These are phyloP conservation scores for Synanthedon vespiformis DNA, from an alignment of 2,888 invertebrate genomes.

Conservation along the genomic window DNA sequence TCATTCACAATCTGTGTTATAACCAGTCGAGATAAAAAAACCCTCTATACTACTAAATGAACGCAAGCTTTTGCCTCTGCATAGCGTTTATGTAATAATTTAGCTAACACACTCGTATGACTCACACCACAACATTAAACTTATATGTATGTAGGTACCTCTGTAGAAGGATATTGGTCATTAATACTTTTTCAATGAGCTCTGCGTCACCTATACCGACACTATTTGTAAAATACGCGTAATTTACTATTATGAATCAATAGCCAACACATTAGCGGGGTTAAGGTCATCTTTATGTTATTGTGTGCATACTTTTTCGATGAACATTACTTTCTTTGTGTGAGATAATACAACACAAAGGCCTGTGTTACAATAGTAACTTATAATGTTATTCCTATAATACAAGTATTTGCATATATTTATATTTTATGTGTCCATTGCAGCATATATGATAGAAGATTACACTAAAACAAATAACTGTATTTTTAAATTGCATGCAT, in stretches of 20 bases:
- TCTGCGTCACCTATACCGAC: background rate
- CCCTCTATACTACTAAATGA: slow-evolving; percentile 19
- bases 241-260: slow-evolving; percentile 8
- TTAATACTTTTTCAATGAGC: slow-evolving; percentile 10
- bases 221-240: slow-evolving; percentile 3
- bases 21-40: slow-evolving; percentile 36
- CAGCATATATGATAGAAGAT: no score
- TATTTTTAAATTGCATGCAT: no score
- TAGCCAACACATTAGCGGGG: slow-evolving; percentile 2
- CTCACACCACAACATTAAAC: slow-evolving; percentile 5
- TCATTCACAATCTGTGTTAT: slow-evolving; percentile 50
- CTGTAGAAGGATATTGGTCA: slow-evolving; percentile 14
- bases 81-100: slow-evolving; percentile 31
- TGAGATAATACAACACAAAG: background rate
- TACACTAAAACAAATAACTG: no score
- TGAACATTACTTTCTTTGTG: background rate
- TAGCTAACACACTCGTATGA: slow-evolving; percentile 2
- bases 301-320: background rate
- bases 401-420: no score
- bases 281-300: background rate
- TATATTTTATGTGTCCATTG: no score
- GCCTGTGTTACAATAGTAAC: background rate
- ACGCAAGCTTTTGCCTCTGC: slow-evolving; percentile 28
- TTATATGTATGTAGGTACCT: slow-evolving; percentile 3
- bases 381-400: background rate